Base-by-base conservation (phyloP, 2,888 invertebrate species). In the Stenichneumon culpator region DNA sequence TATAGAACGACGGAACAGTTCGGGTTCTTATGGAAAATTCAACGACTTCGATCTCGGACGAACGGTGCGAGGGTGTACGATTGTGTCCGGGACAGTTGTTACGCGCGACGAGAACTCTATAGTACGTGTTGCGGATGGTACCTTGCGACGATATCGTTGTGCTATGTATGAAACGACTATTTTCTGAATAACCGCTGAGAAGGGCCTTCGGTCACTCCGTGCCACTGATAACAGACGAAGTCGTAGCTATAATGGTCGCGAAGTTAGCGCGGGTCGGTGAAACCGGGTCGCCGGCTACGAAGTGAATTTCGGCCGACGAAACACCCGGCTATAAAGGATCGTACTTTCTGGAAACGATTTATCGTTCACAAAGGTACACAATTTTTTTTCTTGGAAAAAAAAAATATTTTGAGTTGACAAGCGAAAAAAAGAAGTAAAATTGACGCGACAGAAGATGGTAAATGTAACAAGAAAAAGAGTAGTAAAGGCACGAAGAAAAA, bases 1-100 rank as follows among this genome's bases (percentile, higher is more conserved):
- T 92, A 90, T 92, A 92, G 92, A 84, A 79, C 82, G 86, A 83
- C 84, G 86, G 89, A 89, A 90, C 89, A 90, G 89, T 91, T 91
- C 86, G 88, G 44, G 87, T 80, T 91, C 90, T 83, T 90, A 93
- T 93, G 88, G 89, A 94, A 93, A 93, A 94, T 94, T 93, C 91
- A 94, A 91, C 84, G 88, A 67, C 87, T 93, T 94, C 93, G 93
- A 94, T 94, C 90, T 90, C 79, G 54, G 73, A 14, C 60, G 72
- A 82, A 77, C 79, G 72, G 60, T 47, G 70, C 60, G 60, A 73
- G 83, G 63, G 79, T 86, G 77, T 82, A 79, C 78, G 44, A 84
- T 84, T 77, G 44, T 73, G 65, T 74, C 57, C 57, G 4, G 57
- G 25, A 57, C 57, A 25, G 11, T 57, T 77, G 22, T 63, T 68